Evolutionary conservation across 1,140 invertebrate species (phyloP), one percentile per base, ranked within the genome.

Genomic region (Meloidogyne chitwoodi): DNA sequence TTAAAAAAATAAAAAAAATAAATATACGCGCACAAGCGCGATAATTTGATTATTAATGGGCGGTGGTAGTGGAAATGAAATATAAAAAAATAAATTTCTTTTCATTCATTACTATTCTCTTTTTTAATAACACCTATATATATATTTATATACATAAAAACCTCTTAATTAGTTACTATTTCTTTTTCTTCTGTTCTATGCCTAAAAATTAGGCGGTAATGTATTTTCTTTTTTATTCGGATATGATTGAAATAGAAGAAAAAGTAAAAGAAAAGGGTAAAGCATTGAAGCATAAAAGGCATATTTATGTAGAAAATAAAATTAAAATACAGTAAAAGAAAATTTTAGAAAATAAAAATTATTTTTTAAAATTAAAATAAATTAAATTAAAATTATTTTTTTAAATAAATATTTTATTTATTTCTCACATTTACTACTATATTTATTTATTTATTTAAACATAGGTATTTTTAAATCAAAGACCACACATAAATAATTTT

Each of bases 31-130:
- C 27, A 19, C 56, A 16, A 41, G 22, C 34, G 70, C 22, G 56
- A 63, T 73, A 73, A 73, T 73, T 73, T 73, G 70, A 73, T 73
- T 73, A 73, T 61, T 73, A 62, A 31, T 73, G 24, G 67, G 22
- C 70, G 29, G 67, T 41, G 29, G 67, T 19, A 14, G 34, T 69
- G 29, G 67, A 16, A 34, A 26, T 11, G n/a, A n/a, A n/a, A n/a
- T n/a, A n/a, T n/a, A n/a, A n/a, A n/a, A n/a, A n/a, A n/a, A n/a
- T n/a, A n/a, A n/a, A n/a, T n/a, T n/a, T n/a, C n/a, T n/a, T n/a
- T n/a, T n/a, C n/a, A n/a, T n/a, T n/a, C n/a, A n/a, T n/a, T n/a
- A n/a, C n/a, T n/a, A n/a, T n/a, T n/a, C n/a, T n/a, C 2, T 1
- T 29, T 68, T 68, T 34, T 70, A 38, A 27, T 34, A 29, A 56